A percentile compares a stretch with the other conserved stretches of the same genome.
These are phyloP conservation scores for Lysandra coridon DNA, from an alignment of 2,888 invertebrate species.

Conservation along the genomic window DNA sequence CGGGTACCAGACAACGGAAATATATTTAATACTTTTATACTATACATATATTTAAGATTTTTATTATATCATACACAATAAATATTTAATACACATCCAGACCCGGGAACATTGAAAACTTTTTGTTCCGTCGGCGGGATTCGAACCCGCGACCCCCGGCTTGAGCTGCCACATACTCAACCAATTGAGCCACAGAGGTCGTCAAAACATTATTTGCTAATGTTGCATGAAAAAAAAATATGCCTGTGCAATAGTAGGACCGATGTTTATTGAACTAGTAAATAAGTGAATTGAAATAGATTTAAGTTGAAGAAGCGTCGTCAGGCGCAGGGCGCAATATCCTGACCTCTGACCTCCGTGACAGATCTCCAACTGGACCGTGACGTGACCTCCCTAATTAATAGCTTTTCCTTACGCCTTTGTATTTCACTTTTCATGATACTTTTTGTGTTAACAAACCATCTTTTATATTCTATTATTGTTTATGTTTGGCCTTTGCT, in stretches of 20 bases:
- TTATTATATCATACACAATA: no score
- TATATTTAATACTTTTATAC: no score
- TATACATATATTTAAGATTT: no score
- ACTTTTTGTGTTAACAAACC: neutral
- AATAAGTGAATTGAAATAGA: neutral
- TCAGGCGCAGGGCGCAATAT: conserved; percentile 17
- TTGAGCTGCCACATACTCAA: no score
- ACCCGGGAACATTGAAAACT: no score
- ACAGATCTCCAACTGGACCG: conserved; percentile 39
- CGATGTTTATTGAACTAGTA: neutral
- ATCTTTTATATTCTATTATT: conserved; percentile 2
- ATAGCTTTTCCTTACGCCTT: conserved; percentile 34
- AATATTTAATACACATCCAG: no score
- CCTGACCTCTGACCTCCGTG: conserved; percentile 37
- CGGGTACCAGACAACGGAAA: no score
- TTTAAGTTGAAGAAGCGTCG: conserved; percentile 1
- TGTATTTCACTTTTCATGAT: conserved; percentile 21
- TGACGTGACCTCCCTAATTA: conserved; percentile 39
- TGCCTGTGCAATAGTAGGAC: neutral
- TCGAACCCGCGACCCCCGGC: no score
- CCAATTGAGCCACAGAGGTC: no score
- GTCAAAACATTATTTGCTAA: no score
- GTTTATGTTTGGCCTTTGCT: neutral
- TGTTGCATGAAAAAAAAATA: no score
- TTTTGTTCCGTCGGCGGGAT: no score